These are phyloP conservation scores for Nephrotoma flavescens DNA, from an alignment of 2,888 invertebrate species.

Conservation along the genomic window DNA sequence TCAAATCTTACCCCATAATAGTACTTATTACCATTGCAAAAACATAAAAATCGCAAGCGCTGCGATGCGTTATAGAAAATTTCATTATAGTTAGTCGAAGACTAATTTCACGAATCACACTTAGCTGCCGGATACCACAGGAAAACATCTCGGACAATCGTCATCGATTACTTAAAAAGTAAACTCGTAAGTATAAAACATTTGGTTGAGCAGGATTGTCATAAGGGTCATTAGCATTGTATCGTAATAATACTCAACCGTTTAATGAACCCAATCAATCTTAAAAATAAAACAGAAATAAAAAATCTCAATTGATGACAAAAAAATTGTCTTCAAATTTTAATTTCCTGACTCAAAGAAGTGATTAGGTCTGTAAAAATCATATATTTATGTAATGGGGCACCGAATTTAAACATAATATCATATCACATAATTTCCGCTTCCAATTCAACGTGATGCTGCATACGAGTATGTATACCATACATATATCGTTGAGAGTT, in stretches of 20 bases:
- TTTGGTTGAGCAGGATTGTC: no score
- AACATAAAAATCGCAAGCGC: no score
- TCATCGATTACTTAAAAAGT: no score
- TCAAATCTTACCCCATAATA: no score
- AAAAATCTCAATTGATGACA: not conserved
- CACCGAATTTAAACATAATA: not conserved
- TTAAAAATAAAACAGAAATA: not conserved
- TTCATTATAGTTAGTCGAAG: no score
- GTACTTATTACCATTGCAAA: no score
- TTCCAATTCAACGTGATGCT: not conserved
- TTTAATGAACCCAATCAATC: not conserved
- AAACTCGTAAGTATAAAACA: no score
- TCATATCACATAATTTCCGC: not conserved
- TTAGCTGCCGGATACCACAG: no score
- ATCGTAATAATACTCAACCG: not conserved
- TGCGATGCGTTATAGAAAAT: no score
- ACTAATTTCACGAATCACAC: no score
- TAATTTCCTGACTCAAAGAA: not conserved
- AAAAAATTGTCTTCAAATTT: not conserved
- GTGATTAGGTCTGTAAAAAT: not conserved
- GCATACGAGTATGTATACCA: not conserved
- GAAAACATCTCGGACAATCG: no score
- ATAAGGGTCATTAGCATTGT: not conserved
- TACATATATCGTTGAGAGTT: not conserved
- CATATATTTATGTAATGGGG: not conserved